Evolutionary conservation across 2,113 vertebrate species (phyloP).

Genomic region (Thamnaconus septentrionalis): DNA sequence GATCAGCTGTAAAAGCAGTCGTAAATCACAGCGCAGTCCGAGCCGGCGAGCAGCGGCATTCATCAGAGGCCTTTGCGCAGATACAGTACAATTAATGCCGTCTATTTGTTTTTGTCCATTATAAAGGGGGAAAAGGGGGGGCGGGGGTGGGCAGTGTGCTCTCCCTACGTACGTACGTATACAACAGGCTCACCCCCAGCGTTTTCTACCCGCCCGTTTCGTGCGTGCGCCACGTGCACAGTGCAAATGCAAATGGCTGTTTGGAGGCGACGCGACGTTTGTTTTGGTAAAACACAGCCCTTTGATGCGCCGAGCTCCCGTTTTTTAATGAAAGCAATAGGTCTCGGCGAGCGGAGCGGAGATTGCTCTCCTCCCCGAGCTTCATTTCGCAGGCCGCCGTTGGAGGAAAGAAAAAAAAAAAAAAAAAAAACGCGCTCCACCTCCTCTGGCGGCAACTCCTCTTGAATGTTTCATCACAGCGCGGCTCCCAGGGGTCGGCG

Average conservation of each 20-base stretch:
- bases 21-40: constrained; percentile 62
- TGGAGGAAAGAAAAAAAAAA: constrained; percentile 34
- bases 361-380: constrained; percentile 70
- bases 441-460: constrained; percentile 65
- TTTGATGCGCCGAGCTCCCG: constrained; percentile 54
- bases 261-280: constrained; percentile 54
- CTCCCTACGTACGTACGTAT: constrained; percentile 20
- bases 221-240: constrained; percentile 9
- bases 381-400: constrained; percentile 68
- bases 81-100: constrained; percentile 66
- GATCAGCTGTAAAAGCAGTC: constrained; percentile 64
- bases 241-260: constrained; percentile 53
- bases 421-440: too few relatives aligned
- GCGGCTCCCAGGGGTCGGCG: constrained; percentile 63
- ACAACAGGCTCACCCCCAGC: constrained; percentile 22
- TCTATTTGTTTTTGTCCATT: constrained; percentile 67
- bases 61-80: constrained; percentile 58
- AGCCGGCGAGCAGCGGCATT: constrained; percentile 65
- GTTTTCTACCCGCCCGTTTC: constrained; percentile 27
- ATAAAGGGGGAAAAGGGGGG: constrained; percentile 20
- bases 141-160: not conserved
- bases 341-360: constrained; percentile 59
- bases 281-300: constrained; percentile 63
- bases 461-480: constrained; percentile 77
- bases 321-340: constrained; percentile 70